These are phyloP conservation scores for Bombus fervidus DNA, from an alignment of 1,140 invertebrate genomes.

Conservation along the genomic window DNA sequence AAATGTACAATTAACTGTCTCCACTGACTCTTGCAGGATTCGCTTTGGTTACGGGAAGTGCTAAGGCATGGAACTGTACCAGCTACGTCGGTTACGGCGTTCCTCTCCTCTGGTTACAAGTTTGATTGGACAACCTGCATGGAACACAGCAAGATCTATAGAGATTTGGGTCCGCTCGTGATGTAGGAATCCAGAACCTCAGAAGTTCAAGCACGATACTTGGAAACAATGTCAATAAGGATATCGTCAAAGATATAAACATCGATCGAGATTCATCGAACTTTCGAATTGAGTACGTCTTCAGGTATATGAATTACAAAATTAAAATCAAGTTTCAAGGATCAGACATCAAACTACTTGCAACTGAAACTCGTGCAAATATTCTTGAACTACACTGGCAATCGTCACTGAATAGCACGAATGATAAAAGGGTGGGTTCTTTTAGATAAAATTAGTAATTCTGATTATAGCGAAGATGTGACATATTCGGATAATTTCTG, in stretches of 20 bases:
- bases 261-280: neutral
- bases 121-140: slow-evolving; percentile 30
- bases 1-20: slow-evolving; percentile 38
- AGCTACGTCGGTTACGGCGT: neutral
- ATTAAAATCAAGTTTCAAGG: too few relatives aligned
- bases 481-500: too few relatives aligned
- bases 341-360: too few relatives aligned
- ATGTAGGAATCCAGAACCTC: too few relatives aligned
- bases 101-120: slow-evolving; percentile 3
- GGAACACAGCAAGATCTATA: slow-evolving; percentile 5
- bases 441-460: too few relatives aligned
- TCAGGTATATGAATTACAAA: too few relatives aligned
- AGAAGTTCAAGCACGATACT: neutral
- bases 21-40: neutral
- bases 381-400: too few relatives aligned
- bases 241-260: neutral
- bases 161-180: neutral
- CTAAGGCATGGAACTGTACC: neutral
- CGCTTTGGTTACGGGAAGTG: neutral
- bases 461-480: too few relatives aligned
- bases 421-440: too few relatives aligned
- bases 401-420: too few relatives aligned
- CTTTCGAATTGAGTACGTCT: too few relatives aligned
- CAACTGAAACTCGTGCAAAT: too few relatives aligned
- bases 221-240: neutral